Base-by-base conservation (phyloP, 2,888 invertebrate genomes). In the Dryobotodes eremita region DNA sequence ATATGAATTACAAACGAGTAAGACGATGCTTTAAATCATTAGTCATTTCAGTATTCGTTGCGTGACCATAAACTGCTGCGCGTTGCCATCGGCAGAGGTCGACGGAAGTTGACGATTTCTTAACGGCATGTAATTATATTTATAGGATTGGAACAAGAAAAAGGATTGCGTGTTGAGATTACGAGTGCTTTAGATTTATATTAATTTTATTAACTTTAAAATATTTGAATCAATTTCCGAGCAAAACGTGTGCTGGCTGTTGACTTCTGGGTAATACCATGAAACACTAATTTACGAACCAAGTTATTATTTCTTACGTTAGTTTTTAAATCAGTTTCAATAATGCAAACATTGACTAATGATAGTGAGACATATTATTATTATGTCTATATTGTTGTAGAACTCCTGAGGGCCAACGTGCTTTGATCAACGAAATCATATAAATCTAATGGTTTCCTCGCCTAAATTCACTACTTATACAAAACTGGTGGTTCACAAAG, bases 101-200 rank as follows among this genome's bases (percentile, higher is more conserved):
- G 91, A 91, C 94, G 96, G 96, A 96, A 95, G 94, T 94, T 89
- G 91, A 94, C 94, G 92, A 95, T 95, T 95, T 94, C 94, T 94
- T 94, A 93, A 91, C 92, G 89, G 77, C 85, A 78, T 86, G 75
- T 84, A 91, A 90, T 91, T 94, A 94, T 92, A 90, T 90, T 89
- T 90, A 88, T 88, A 77, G 88, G 90, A 90, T 92, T 86, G 86
- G 90, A 91, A 90, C 91, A 90, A 90, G 89, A 92, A 90, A 89
- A 86, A 87, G 88, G 62, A 71, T 59, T 72, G 84, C 84, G 85
- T 85, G 87, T 71, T 77, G 31, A 77, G 65, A 66, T 66, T 61
- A 71, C 55, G 36, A 65, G 70, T 82, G 50, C 57, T 75, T 82
- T 53, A 36, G 36, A 75, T 69, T 68, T 69, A 10, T 53, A 81